A percentile compares a stretch with the other conserved stretches of the same genome.
Evolutionary conservation across 2,888 invertebrate genomes (phyloP).

Genomic region (Cephus nigrinus): DNA sequence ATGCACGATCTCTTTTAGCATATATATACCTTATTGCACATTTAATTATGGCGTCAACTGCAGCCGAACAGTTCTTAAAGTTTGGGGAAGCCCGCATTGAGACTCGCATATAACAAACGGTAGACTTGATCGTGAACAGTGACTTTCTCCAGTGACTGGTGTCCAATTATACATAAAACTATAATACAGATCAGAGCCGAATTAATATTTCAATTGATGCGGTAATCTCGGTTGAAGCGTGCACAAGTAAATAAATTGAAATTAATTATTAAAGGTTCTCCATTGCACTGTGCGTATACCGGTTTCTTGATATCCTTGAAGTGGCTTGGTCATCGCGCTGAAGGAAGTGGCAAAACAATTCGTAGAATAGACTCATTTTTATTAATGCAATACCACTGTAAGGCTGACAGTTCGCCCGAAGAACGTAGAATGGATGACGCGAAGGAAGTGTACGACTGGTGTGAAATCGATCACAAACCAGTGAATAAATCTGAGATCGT

Average conservation of each 20-base stretch:
- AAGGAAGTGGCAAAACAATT: neutral
- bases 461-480: neutral
- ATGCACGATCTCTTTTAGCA: neutral
- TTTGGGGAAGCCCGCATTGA: neutral
- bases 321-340: neutral
- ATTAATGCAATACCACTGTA: neutral
- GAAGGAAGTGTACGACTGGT: neutral
- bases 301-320: neutral
- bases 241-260: neutral
- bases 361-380: neutral
- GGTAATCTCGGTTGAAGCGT: neutral
- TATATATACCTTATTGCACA: neutral
- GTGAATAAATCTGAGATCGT: constrained; percentile 11
- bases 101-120: neutral
- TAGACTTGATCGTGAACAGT: neutral
- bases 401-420: neutral
- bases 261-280: neutral
- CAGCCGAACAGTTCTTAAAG: neutral
- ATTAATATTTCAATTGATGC: neutral
- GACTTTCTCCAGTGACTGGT: neutral
- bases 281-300: neutral
- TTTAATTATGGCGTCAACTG: neutral
- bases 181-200: neutral
- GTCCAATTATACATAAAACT: neutral
- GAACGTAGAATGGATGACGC: neutral